Percentiles rank a stretch among this genome's conserved stretches.
Conservation (phyloP, 2,113 vertebrate species). For the Laticauda laticaudata region DNA sequence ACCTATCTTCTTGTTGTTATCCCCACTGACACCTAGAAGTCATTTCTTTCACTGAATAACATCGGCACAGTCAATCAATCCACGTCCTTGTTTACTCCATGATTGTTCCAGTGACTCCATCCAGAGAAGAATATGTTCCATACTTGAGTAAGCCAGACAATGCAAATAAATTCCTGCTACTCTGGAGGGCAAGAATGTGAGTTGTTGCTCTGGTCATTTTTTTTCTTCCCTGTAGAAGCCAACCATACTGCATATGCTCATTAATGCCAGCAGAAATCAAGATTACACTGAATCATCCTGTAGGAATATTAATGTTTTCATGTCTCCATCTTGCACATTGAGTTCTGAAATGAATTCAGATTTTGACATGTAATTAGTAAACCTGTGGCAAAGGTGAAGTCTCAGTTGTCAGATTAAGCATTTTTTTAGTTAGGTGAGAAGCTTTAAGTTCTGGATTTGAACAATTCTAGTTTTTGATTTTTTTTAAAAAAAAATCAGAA, state of each 20-base stretch:
- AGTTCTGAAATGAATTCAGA: neutral
- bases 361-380: neutral
- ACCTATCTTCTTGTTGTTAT: fast-evolving
- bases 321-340: neutral
- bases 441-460: neutral
- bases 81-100: neutral
- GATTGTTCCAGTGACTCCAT: neutral
- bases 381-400: neutral
- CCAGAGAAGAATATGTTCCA: slow-evolving; percentile 5
- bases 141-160: neutral
- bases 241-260: neutral
- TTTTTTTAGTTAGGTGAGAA: neutral
- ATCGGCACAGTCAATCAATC: neutral
- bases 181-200: neutral
- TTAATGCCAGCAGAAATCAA: neutral
- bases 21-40: neutral
- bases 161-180: neutral
- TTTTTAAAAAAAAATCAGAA: neutral
- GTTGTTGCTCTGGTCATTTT: neutral
- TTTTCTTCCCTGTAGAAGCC: neutral
- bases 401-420: neutral
- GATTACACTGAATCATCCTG: neutral
- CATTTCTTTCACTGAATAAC: neutral
- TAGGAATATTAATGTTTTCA: neutral
- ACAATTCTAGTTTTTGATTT: neutral